These are phyloP conservation scores for Eilema depressum DNA, from an alignment of 2,888 invertebrate genomes.

Conservation along the genomic window DNA sequence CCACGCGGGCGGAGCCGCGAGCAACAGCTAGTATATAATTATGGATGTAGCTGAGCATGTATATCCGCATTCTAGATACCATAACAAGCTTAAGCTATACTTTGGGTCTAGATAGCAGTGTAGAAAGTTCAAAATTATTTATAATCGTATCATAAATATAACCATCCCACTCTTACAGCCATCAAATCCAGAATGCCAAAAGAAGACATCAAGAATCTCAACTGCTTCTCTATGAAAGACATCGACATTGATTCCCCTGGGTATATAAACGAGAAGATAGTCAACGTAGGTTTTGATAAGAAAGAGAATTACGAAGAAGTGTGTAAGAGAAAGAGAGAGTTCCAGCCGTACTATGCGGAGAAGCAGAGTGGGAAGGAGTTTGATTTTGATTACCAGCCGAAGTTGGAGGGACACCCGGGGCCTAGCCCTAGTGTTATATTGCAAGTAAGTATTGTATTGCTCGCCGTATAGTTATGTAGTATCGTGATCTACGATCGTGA, in stretches of 20 bases:
- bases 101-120: too few relatives aligned
- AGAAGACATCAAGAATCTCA: conserved; percentile 68
- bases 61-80: too few relatives aligned
- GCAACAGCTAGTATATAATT: too few relatives aligned
- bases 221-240: conserved; percentile 83
- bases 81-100: too few relatives aligned
- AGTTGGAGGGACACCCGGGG: conserved; percentile 93
- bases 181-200: conserved; percentile 36
- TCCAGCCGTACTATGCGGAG: conserved; percentile 70
- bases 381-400: conserved; percentile 95
- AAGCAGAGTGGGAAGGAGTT: conserved; percentile 80
- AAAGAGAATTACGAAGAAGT: conserved; percentile 67
- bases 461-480: too few relatives aligned
- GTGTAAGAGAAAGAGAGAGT: conserved; percentile 53
- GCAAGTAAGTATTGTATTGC: conserved; percentile 84
- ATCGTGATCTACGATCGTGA: too few relatives aligned
- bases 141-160: too few relatives aligned
- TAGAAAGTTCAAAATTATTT: not conserved
- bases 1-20: too few relatives aligned
- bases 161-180: conserved; percentile 3
- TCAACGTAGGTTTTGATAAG: conserved; percentile 74
- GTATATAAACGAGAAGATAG: conserved; percentile 73
- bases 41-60: too few relatives aligned
- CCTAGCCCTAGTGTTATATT: conserved; percentile 97
- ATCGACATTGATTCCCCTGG: conserved; percentile 72